Evolutionary conservation across 2,888 invertebrate genomes (phyloP).

Genomic region (Balanococcus diminutus): DNA sequence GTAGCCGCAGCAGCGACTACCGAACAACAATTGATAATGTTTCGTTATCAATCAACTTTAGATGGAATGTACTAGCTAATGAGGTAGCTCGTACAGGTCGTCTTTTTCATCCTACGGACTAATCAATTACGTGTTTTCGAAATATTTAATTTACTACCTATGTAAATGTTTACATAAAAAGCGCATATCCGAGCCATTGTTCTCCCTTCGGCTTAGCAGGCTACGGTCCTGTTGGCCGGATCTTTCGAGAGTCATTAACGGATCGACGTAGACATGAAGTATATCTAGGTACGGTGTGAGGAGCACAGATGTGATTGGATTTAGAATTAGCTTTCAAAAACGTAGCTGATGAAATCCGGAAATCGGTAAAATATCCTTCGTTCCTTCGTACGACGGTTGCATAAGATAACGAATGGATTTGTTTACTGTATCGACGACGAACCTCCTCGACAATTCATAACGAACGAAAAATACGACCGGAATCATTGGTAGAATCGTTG

Average conservation of each 20-base stretch:
- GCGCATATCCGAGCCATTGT: conserved; percentile 29
- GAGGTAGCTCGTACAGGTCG: conserved; percentile 25
- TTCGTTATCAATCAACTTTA: conserved; percentile 42
- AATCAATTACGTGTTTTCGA: conserved; percentile 17
- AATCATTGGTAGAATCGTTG: no score
- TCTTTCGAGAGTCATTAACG: not conserved
- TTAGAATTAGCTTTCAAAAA: no score
- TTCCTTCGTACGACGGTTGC: no score
- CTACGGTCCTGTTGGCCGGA: not conserved
- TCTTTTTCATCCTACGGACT: not conserved
- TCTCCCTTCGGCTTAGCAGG: not conserved
- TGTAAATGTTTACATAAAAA: conserved; percentile 43
- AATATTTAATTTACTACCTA: conserved; percentile 35
- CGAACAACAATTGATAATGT: conserved; percentile 38
- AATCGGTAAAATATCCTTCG: no score
- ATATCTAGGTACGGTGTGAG: no score
- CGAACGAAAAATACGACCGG: no score
- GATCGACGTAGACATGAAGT: no score
- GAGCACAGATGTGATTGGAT: no score
- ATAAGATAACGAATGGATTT: no score
- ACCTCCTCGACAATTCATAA: no score
- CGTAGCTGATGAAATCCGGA: no score
- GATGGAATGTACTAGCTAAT: conserved; percentile 36
- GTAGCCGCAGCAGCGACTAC: not conserved
- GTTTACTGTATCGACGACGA: no score